Percentiles rank a stretch among this genome's conserved stretches.
Evolutionary conservation across 2,888 invertebrate genomes (phyloP).

Genomic region (Erannis defoliaria): DNA sequence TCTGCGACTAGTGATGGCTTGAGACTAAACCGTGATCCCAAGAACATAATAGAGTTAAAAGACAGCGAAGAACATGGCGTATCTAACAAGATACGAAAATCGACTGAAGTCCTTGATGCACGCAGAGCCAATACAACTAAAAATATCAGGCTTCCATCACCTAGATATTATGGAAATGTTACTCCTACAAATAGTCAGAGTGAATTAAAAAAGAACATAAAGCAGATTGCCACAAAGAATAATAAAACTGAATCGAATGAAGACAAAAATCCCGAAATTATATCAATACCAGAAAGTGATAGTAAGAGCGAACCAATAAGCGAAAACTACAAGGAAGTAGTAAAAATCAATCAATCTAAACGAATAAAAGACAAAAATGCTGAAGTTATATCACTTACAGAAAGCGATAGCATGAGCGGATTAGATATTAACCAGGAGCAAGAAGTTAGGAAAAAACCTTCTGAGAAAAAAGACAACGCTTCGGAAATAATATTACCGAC

Average conservation of each 20-base stretch:
- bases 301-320: background rate
- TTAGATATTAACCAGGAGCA: background rate
- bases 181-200: background rate
- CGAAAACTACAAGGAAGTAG: too few relatives aligned
- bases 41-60: background rate
- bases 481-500: background rate
- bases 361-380: background rate
- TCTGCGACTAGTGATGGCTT: conserved; percentile 53
- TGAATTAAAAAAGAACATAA: background rate
- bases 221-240: background rate
- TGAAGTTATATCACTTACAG: background rate
- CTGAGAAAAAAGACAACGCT: background rate
- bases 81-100: background rate
- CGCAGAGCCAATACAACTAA: background rate
- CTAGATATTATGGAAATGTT: background rate
- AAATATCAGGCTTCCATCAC: background rate
- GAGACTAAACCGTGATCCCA: conserved; percentile 43
- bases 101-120: background rate
- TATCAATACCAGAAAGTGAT: background rate
- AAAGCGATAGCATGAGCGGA: background rate
- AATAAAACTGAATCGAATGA: background rate
- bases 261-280: background rate
- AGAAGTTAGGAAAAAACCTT: background rate
- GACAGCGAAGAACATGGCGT: background rate
- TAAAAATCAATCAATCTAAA: too few relatives aligned